Percentiles rank a stretch among this genome's conserved stretches.
Conservation (phyloP, 2,888 invertebrate genomes). For the Arctia plantaginis region DNA sequence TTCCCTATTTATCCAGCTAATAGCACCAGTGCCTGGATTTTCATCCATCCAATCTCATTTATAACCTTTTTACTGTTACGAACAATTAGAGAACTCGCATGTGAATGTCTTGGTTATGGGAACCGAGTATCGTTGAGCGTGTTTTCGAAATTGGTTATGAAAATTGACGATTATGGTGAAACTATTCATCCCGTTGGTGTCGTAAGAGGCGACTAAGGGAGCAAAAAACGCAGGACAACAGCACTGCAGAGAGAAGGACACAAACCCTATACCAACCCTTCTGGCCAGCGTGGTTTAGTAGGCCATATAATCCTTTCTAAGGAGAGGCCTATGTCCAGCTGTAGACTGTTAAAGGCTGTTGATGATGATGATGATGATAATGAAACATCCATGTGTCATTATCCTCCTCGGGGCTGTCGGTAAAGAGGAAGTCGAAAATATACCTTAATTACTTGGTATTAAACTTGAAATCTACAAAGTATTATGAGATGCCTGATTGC, state of each 20-base stretch:
- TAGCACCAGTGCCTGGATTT: conserved; percentile 41
- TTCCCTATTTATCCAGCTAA: conserved; percentile 52
- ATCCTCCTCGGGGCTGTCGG: not conserved
- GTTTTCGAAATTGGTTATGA: not conserved
- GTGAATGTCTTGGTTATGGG: not conserved
- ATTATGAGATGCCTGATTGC: no score
- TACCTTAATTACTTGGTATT: not conserved
- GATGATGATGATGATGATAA: not conserved
- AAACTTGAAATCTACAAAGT: no score
- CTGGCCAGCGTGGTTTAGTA: no score
- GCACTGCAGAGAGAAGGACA: no score
- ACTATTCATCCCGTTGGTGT: no score
- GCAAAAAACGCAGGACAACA: no score
- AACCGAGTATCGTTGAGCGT: not conserved
- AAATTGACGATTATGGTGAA: not conserved
- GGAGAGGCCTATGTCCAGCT: no score
- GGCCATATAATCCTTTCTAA: no score
- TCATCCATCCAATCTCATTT: conserved; percentile 45
- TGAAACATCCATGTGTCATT: not conserved
- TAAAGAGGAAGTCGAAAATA: not conserved
- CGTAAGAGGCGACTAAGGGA: no score
- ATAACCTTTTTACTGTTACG: conserved; percentile 52
- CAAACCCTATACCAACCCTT: no score
- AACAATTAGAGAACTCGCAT: conserved; percentile 29
- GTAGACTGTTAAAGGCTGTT: no score